Base-by-base conservation (phyloP, 1,140 invertebrate species). In the Megalonaias nervosa region DNA sequence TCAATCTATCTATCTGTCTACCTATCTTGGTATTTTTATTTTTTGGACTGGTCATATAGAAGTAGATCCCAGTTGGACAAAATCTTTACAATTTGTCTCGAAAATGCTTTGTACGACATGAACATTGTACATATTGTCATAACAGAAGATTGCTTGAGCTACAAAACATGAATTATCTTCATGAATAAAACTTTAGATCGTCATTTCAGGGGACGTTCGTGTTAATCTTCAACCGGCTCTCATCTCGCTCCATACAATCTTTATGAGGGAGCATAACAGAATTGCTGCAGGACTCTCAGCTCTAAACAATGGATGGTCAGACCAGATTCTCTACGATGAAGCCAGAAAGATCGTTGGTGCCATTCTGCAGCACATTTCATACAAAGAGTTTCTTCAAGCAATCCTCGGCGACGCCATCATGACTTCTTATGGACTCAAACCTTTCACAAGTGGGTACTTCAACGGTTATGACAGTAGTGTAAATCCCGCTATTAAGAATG, bases 171-270 rank as follows among this genome's bases (percentile, higher is more conserved):
- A 2, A 31, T 48, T 48, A 48, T 6, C 4, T 48, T 48, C 38
- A 11, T 48, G 38, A 11, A 48, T 48, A 6, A 48, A 4, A 48
- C 38, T 48, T 48, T 48, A 48, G 38, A 6, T 48, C 38, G 38
- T 11, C 4, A 48, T 60, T 58, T 6, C 58, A 84, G 96, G 96
- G 77, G 95, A 96, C 64, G 95, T 74, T 2, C 69, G 96, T 77
- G 94, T 94, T 0, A 99, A 98, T 91, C 96, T 98, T 86, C 93
- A 93, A 82, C 93, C 97, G n/a, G 97, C 95, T 2, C 92, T 99
- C 2, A 91, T 96, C n/a, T 94, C 96, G n/a, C 98, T 99, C 95
- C 98, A 99, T 88, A 99, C 97, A 0, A 91, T 99, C 70, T 99
- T 96, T 95, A 93, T 99, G 90, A 90, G 98, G 21, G 97, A 99